Evolutionary conservation across 2,797 vertebrate genomes (phyloP).

Genomic region (Sebastes trivittatus): DNA sequence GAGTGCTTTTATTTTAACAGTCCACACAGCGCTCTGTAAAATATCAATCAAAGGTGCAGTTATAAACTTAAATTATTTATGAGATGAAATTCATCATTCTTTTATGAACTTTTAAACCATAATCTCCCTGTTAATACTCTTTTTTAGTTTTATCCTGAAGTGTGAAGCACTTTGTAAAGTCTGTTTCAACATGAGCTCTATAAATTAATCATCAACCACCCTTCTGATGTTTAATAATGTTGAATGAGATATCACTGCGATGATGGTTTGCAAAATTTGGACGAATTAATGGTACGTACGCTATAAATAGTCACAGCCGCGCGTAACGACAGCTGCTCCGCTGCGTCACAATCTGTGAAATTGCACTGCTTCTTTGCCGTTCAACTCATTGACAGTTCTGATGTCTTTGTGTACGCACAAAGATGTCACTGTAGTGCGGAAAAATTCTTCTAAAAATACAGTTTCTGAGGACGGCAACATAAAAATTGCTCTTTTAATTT

Average conservation of each 20-base stretch:
- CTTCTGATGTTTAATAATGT: neutral
- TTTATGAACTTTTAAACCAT: neutral
- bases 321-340: no score
- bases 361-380: neutral
- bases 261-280: neutral
- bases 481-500: neutral
- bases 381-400: neutral
- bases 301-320: neutral
- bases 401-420: neutral
- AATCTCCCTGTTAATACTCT: neutral
- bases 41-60: no score
- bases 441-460: neutral
- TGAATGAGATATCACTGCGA: neutral
- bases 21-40: no score
- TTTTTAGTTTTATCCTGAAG: neutral
- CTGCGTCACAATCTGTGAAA: neutral
- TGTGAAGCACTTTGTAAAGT: neutral
- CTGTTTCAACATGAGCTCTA: neutral
- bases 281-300: neutral
- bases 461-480: neutral
- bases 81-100: neutral
- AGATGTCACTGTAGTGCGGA: no score
- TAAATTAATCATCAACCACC: neutral
- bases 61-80: no score
- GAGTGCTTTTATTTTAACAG: neutral